Evolutionary conservation across 1,140 invertebrate species (phyloP).

Genomic region (Frieseomelitta varia): DNA sequence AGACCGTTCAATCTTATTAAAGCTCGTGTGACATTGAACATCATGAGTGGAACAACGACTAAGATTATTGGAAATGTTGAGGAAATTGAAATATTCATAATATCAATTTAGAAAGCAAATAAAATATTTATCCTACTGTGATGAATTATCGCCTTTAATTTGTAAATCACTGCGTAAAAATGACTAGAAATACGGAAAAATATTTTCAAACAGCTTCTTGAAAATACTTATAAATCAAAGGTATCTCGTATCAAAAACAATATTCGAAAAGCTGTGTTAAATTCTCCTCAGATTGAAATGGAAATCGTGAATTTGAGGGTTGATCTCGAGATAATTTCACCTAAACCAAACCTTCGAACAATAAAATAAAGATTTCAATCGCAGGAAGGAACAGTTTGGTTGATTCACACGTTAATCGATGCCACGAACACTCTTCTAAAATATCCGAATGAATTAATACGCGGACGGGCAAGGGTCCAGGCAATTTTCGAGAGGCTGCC

Average conservation of each 20-base stretch:
- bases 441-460: slow-evolving; percentile 21
- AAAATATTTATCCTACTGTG: no score
- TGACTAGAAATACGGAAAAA: no score
- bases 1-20: no score
- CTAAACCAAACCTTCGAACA: no score
- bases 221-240: background rate
- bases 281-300: background rate
- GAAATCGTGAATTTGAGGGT: background rate
- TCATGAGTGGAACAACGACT: no score
- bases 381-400: background rate
- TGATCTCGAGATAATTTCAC: background rate
- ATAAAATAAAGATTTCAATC: background rate
- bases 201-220: no score
- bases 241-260: background rate
- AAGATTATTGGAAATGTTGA: no score
- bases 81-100: no score
- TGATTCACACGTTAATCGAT: background rate
- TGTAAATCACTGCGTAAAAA: no score
- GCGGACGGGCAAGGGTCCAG: background rate
- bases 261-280: background rate
- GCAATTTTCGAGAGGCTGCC: slow-evolving; percentile 10
- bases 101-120: no score
- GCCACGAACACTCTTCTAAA: background rate
- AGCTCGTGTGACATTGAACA: no score
- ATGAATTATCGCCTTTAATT: no score